phyloP scores from a whole-genome alignment of 2,113 vertebrate species.

The Benitochromis conjunctus region DNA sequence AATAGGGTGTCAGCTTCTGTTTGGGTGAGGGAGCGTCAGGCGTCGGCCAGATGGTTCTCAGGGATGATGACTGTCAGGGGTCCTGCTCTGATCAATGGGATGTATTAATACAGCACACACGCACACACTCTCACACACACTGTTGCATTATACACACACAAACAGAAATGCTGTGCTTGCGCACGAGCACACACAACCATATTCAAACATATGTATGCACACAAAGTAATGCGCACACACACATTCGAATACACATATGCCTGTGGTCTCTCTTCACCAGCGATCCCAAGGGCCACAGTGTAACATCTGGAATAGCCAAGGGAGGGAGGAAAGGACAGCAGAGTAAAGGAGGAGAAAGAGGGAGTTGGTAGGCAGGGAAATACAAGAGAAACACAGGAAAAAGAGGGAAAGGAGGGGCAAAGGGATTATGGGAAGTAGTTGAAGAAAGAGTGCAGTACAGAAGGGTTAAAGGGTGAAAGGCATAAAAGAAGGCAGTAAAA shows the following conservation, averaged over 20 bases:
- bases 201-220: conserved; percentile 48
- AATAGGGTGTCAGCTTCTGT: conserved; percentile 99
- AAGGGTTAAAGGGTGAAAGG: neutral
- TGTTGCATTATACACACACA: conserved; percentile 28
- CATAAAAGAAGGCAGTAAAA: neutral
- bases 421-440: neutral
- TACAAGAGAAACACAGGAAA: neutral
- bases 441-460: neutral
- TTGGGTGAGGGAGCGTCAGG: conserved; percentile 99
- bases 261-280: conserved; percentile 81
- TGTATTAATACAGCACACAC: conserved; percentile 93
- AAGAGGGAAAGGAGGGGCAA: neutral
- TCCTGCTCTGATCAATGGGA: conserved; percentile 99
- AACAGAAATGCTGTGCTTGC: conserved; percentile 24
- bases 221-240: conserved; percentile 57
- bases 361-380: conserved; percentile 34
- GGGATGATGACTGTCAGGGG: conserved; percentile 99
- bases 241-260: conserved; percentile 22
- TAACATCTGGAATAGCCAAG: conserved; percentile 97
- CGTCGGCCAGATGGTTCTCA: conserved; percentile 99
- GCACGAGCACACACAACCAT: conserved; percentile 23
- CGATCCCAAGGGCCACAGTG: conserved; percentile 84
- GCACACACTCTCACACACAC: conserved; percentile 1
- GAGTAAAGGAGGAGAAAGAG: conserved; percentile 32
- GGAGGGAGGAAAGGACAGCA: conserved; percentile 63